A percentile compares a stretch with the other conserved stretches of the same genome.
Conservation (phyloP, 2,113 vertebrate species). For the Thunnus thynnus region DNA sequence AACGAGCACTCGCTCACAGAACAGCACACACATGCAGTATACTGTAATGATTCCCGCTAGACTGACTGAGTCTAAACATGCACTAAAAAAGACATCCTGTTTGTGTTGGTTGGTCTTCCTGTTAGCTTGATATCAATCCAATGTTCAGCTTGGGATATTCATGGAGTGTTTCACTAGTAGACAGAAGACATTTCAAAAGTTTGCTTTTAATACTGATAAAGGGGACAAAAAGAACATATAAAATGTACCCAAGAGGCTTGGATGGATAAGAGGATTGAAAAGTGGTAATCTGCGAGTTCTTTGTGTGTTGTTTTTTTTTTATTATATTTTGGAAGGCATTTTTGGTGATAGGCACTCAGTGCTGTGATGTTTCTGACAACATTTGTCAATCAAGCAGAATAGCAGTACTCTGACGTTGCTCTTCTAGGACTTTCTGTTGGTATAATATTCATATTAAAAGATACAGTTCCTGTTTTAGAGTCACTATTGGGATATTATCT, state of each 20-base stretch:
- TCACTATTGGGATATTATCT: too few species aligned
- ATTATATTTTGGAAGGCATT: conserved; percentile 5
- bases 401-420: background rate
- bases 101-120: conserved; percentile 74
- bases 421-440: background rate
- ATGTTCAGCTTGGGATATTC: conserved; percentile 14
- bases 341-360: background rate
- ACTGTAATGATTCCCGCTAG: conserved; percentile 61
- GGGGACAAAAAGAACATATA: background rate
- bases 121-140: conserved; percentile 56
- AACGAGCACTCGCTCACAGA: conserved; percentile 16
- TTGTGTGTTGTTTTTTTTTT: background rate
- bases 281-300: conserved; percentile 5
- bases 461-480: conserved; percentile 30
- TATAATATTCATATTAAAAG: conserved; percentile 6
- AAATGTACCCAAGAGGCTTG: background rate
- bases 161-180: conserved; percentile 23
- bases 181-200: background rate
- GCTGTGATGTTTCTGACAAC: background rate
- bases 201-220: background rate
- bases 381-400: background rate
- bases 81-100: conserved; percentile 73
- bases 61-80: conserved; percentile 65
- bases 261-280: conserved; percentile 7
- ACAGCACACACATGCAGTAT: conserved; percentile 10